These are phyloP conservation scores for Volucella bombylans DNA, from an alignment of 2,888 invertebrate species.

Conservation along the genomic window DNA sequence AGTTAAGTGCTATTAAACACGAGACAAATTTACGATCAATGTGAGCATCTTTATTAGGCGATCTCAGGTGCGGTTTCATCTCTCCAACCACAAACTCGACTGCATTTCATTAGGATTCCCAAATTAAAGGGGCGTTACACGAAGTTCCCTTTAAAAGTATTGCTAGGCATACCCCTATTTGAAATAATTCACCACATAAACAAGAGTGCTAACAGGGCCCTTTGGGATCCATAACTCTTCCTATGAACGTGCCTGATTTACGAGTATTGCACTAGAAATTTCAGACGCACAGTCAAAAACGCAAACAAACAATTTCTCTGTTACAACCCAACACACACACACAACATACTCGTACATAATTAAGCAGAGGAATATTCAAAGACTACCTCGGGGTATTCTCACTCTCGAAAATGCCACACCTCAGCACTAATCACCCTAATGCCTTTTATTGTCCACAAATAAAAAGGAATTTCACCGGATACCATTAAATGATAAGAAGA, in stretches of 20 bases:
- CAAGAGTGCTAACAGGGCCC: neutral
- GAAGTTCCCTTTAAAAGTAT: neutral
- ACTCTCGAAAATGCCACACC: slow-evolving; percentile 48
- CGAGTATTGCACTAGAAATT: slow-evolving; percentile 10
- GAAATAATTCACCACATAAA: neutral
- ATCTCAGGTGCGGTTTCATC: no score
- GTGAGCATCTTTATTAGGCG: no score
- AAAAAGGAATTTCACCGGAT: slow-evolving; percentile 59
- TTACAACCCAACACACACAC: slow-evolving; percentile 26
- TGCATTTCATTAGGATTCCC: no score
- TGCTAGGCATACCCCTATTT: neutral
- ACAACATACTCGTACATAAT: slow-evolving; percentile 1
- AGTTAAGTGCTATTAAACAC: no score
- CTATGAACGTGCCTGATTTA: slow-evolving; percentile 17
- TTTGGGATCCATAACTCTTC: slow-evolving; percentile 8
- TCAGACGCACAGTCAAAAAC: slow-evolving; percentile 11
- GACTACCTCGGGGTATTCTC: neutral
- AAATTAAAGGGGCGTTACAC: no score
- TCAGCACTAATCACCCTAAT: slow-evolving; percentile 60
- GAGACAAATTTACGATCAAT: no score
- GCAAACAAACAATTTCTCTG: slow-evolving; percentile 18
- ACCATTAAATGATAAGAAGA: slow-evolving; percentile 60
- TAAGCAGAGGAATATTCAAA: slow-evolving; percentile 24
- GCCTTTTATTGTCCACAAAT: slow-evolving; percentile 62
- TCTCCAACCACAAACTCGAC: no score